Evolutionary conservation across 2,113 vertebrate genomes (phyloP), one percentile per base, ranked within the genome.

Genomic region (Myotis lucifugus): DNA sequence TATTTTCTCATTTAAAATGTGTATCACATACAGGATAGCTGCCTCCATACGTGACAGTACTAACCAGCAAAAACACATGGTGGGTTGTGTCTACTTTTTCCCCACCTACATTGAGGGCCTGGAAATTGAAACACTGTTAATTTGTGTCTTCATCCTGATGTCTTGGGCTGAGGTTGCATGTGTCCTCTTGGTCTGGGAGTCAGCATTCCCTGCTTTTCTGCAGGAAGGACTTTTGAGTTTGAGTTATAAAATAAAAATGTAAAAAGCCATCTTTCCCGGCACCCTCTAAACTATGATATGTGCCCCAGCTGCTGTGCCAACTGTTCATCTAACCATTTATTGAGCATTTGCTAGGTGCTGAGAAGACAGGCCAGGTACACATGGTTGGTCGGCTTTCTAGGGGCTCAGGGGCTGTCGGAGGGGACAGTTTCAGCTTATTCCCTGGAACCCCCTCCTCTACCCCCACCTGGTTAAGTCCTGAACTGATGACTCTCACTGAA

Each of bases 161-260:
- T 56, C 67, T n/a, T 4, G 18, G 34, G n/a, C 23, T 1, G 3
- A 46, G 46, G 42, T 17, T 4, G 8, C 5, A 0, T 10, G 27
- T 0, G 18, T 12, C 21, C 1, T 17, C 46, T 1, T 0, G 1
- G n/a, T 1, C 2, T 14, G 21, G 8, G 9, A 18, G 21, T 27
- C n/a, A 32, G 11, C 5, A n/a, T 11, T 21, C 59, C 56, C 23
- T 6, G 0, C 23, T 17, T 17, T 52, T 84, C 11, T 72, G 50
- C 15, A 37, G 4, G 56, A 90, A 48, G 56, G 81, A 29, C 34
- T 27, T 82, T 50, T 40, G 70, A 66, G 78, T 13, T 12, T 25
- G 59, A 92, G 59, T 50, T 54, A 19, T 6, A 42, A 56, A 54
- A 8, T 13, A 61, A 61, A 61, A 61, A 61, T 52, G 3, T 3